Conservation (phyloP, 2,888 invertebrate genomes). For the Microchrysa polita region DNA sequence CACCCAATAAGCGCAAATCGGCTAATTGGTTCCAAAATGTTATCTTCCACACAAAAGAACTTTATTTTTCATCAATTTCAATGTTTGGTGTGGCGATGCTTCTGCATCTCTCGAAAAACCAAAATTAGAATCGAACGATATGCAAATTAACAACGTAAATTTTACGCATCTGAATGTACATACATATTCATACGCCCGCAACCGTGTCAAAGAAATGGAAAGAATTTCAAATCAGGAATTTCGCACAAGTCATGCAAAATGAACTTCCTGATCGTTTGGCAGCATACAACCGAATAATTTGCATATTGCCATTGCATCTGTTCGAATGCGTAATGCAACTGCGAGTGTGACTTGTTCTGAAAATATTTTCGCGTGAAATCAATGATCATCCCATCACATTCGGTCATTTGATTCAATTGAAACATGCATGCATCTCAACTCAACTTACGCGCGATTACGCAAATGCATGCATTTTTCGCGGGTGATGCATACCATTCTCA, state of each 20-base stretch:
- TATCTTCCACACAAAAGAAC: too few species aligned
- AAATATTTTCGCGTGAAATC: conserved; percentile 19
- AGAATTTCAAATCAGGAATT: conserved; percentile 34
- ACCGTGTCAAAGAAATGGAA: conserved; percentile 29
- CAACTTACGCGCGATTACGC: too few species aligned
- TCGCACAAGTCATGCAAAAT: conserved; percentile 26
- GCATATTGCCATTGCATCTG: conserved; percentile 36
- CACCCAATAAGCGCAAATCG: too few species aligned
- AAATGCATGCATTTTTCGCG: conserved; percentile 33
- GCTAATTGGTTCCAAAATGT: too few species aligned
- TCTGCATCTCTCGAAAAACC: neutral
- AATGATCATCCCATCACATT: neutral
- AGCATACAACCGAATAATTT: conserved; percentile 2
- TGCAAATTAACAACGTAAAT: neutral
- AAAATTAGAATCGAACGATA: conserved; percentile 23
- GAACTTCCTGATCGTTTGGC: conserved; percentile 40
- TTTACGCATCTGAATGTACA: too few species aligned
- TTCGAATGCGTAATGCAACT: neutral
- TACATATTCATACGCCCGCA: conserved; percentile 31
- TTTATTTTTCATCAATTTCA: too few species aligned
- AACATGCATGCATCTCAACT: neutral
- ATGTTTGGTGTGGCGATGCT: too few species aligned
- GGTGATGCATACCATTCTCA: neutral
- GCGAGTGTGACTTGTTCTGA: conserved; percentile 1
- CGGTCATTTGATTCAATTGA: conserved; percentile 29